A percentile compares a stretch with the other conserved stretches of the same genome.
phyloP scores from a whole-genome alignment of 2,113 vertebrate genomes.

The Nicator chloris region DNA sequence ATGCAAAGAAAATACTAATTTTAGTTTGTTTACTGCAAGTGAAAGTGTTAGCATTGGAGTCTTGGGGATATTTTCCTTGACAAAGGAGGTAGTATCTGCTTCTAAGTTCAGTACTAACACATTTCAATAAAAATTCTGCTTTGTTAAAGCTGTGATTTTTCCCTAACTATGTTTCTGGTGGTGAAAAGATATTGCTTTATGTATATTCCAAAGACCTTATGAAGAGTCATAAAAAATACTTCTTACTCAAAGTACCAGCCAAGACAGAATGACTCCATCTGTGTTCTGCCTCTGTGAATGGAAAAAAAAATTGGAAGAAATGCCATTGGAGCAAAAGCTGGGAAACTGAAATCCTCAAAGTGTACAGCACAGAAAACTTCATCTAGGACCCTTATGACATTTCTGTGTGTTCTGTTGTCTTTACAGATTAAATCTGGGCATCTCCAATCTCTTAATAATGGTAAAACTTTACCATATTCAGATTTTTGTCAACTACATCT shows the following conservation, averaged over 20 bases:
- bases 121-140: not conserved
- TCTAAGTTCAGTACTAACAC: not conserved
- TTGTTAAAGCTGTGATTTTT: not conserved
- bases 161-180: not conserved
- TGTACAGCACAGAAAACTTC: not conserved
- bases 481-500: not conserved
- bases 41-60: not conserved
- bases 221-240: not conserved
- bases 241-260: not conserved
- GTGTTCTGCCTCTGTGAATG: not conserved
- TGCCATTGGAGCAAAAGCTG: not conserved
- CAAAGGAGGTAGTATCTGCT: not conserved
- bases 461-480: not conserved
- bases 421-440: not conserved
- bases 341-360: not conserved
- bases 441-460: not conserved
- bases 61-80: fast-evolving
- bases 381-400: not conserved
- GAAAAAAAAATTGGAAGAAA: not conserved
- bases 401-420: not conserved
- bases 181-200: not conserved
- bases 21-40: not conserved
- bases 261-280: not conserved
- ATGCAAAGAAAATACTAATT: not conserved
- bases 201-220: not conserved